A percentile compares a stretch with the other conserved stretches of the same genome.
phyloP scores from a whole-genome alignment of 2,888 invertebrate species.

The Chrysomela aeneicollis region DNA sequence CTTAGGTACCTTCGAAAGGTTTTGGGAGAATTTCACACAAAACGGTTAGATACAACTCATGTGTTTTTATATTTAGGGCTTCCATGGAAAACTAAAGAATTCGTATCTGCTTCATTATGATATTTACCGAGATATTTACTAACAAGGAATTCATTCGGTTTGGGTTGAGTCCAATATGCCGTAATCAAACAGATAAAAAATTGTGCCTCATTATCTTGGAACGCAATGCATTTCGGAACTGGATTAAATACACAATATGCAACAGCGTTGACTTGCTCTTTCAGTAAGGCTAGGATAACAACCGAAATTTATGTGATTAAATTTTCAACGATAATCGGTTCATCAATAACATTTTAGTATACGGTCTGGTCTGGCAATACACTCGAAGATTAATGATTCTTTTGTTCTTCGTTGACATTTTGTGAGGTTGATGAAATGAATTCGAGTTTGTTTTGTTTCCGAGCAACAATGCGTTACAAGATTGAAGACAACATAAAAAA shows the following conservation, averaged over 20 bases:
- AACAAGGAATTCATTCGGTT: too few relatives aligned
- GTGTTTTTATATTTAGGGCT: too few relatives aligned
- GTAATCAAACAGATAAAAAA: too few relatives aligned
- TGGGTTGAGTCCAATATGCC: too few relatives aligned
- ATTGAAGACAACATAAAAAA: conserved; percentile 5
- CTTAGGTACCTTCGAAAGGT: too few relatives aligned
- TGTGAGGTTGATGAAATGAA: conserved; percentile 9
- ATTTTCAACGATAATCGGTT: conserved; percentile 1
- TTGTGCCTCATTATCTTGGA: too few relatives aligned
- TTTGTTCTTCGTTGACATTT: conserved; percentile 6
- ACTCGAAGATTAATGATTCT: conserved; percentile 4
- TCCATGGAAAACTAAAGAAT: too few relatives aligned
- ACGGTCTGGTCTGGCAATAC: not conserved
- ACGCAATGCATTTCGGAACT: too few relatives aligned
- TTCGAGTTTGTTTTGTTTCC: conserved; percentile 5
- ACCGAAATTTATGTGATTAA: not conserved
- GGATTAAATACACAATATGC: not conserved
- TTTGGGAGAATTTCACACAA: too few relatives aligned
- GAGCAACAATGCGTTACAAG: not conserved
- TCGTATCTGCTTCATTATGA: too few relatives aligned
- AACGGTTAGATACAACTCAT: too few relatives aligned
- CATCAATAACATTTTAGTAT: not conserved
- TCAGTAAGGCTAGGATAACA: not conserved
- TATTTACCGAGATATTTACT: too few relatives aligned
- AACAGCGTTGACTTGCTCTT: not conserved